Percentiles rank a stretch among this genome's conserved stretches.
phyloP scores from a whole-genome alignment of 2,797 vertebrate species.

The Microcaecilia unicolor region DNA sequence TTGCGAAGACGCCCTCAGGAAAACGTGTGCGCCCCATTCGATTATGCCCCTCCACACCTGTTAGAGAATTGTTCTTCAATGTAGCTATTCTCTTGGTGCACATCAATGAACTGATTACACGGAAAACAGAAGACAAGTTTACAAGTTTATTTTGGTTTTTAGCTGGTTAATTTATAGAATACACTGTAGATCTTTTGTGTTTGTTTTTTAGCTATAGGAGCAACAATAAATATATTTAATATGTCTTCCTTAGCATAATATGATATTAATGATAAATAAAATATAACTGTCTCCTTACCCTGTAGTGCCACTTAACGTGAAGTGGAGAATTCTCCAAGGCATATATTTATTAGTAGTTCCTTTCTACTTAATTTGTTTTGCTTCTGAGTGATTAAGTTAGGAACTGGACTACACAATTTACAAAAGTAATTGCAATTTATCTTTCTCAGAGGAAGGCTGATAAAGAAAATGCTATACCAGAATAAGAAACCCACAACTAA shows the following conservation, averaged over 20 bases:
- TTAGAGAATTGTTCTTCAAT: too few species aligned
- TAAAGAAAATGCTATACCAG: slow-evolving; percentile 7
- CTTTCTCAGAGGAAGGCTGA: slow-evolving; percentile 7
- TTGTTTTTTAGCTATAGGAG: background rate
- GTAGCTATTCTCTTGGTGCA: too few species aligned
- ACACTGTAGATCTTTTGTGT: too few species aligned
- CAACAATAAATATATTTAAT: background rate
- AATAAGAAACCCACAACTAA: slow-evolving; percentile 18
- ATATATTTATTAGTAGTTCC: background rate
- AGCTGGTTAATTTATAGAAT: background rate
- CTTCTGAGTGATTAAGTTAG: slow-evolving; percentile 10
- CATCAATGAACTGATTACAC: too few species aligned
- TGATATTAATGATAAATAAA: background rate
- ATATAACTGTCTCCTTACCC: background rate
- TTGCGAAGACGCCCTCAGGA: too few species aligned
- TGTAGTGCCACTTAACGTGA: background rate
- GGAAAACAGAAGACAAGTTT: too few species aligned
- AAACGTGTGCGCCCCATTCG: too few species aligned
- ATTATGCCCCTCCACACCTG: too few species aligned
- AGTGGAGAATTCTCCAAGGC: background rate
- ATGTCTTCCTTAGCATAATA: background rate
- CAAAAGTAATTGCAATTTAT: slow-evolving; percentile 22
- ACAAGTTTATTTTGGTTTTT: background rate
- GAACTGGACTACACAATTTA: slow-evolving; percentile 12
- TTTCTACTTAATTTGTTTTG: slow-evolving; percentile 8